Conservation (phyloP, 2,113 vertebrate genomes). For the Naja naja region DNA sequence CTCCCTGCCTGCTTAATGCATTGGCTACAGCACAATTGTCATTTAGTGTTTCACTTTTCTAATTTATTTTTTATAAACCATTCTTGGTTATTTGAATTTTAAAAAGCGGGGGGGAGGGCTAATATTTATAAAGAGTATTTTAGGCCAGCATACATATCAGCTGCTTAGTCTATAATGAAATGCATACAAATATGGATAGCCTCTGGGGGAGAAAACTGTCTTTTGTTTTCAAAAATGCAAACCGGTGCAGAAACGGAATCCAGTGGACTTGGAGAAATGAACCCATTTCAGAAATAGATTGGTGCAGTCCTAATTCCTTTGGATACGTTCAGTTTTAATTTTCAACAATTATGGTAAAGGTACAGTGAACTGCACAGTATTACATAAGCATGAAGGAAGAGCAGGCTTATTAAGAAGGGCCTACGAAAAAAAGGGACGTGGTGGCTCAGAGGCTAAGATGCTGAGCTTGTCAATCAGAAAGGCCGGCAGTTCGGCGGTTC, state of each 20-base stretch:
- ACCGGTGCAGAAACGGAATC: background rate
- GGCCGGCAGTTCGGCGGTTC: too few species aligned
- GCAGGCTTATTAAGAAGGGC: background rate
- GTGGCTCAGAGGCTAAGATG: too few species aligned
- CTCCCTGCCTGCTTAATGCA: background rate
- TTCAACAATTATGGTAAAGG: background rate
- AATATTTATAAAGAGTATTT: background rate
- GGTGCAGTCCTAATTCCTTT: background rate
- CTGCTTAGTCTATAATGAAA: background rate
- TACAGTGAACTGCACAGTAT: background rate
- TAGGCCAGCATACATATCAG: background rate
- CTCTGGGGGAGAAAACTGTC: background rate
- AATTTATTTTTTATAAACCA: background rate
- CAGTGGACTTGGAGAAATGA: background rate
- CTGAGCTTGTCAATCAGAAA: too few species aligned
- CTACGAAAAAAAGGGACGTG: background rate
- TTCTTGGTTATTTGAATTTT: background rate
- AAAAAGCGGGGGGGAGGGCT: rapidly evolving
- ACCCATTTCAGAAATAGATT: background rate
- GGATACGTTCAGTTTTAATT: background rate
- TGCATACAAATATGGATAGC: background rate
- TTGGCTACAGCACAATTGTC: background rate
- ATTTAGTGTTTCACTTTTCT: background rate
- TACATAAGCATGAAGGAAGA: background rate
- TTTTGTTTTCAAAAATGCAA: background rate